These are phyloP conservation scores for Arge pagana DNA, from an alignment of 2,888 invertebrate genomes.

Conservation along the genomic window DNA sequence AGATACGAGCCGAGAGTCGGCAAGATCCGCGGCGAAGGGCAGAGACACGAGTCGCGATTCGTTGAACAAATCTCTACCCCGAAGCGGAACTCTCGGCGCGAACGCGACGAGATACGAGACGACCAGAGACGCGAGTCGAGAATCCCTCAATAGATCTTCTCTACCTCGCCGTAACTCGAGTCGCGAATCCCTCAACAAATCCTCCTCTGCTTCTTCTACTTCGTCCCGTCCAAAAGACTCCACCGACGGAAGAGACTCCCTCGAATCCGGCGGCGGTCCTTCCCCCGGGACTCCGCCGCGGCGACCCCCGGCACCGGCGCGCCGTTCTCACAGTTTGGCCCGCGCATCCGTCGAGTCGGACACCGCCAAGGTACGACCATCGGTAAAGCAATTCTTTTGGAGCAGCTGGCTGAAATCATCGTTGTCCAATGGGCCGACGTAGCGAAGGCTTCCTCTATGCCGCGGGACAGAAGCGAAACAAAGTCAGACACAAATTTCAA, in stretches of 20 bases:
- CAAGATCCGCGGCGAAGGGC: conserved; percentile 43
- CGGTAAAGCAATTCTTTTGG: conserved; percentile 71
- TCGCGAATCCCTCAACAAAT: conserved; percentile 51
- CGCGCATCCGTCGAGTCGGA: conserved; percentile 57
- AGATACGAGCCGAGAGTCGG: conserved; percentile 50
- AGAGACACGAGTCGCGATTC: conserved; percentile 52
- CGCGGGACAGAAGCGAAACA: not conserved
- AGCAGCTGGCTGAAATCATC: conserved; percentile 68
- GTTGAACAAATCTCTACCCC: conserved; percentile 47
- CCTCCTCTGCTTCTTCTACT: conserved; percentile 41
- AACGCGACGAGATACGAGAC: conserved; percentile 22
- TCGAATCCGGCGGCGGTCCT: conserved; percentile 46
- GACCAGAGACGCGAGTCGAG: conserved; percentile 45
- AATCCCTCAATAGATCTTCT: conserved; percentile 50
- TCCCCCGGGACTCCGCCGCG: conserved; percentile 46
- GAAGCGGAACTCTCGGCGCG: conserved; percentile 30
- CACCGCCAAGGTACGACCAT: conserved; percentile 71
- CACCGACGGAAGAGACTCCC: conserved; percentile 50
- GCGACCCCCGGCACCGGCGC: conserved; percentile 56
- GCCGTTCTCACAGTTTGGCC: conserved; percentile 52
- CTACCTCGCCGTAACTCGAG: conserved; percentile 45
- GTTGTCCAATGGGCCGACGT: conserved; percentile 61
- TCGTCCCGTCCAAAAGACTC: conserved; percentile 43
- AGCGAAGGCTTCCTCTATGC: conserved; percentile 44
- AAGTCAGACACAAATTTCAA: too few species aligned